Conservation (phyloP, 2,113 vertebrate genomes). For the Pseudopodoces humilis region DNA sequence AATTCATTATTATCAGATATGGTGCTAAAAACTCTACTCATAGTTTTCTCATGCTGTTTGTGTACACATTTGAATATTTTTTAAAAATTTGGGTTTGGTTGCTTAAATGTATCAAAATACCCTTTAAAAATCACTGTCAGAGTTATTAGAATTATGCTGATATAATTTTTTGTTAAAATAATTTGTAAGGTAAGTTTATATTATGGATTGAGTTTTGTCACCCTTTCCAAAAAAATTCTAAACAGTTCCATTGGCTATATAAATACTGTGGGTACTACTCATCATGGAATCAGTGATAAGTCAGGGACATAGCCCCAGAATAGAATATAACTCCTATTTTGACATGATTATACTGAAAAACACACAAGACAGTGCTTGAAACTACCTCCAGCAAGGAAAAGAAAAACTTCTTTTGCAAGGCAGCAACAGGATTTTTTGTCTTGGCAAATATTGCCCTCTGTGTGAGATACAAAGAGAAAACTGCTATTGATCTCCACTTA, state of each 20-base stretch:
- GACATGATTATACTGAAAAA: background rate
- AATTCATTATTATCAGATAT: background rate
- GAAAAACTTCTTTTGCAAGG: background rate
- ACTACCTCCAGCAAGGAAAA: background rate
- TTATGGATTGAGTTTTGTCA: background rate
- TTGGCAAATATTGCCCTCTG: background rate
- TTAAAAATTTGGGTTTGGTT: background rate
- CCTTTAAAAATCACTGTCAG: background rate
- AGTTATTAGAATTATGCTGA: background rate
- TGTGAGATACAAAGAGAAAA: background rate
- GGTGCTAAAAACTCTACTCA: background rate
- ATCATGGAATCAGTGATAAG: background rate
- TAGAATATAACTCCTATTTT: background rate
- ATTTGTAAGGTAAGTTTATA: background rate
- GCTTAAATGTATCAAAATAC: background rate
- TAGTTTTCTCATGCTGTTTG: background rate
- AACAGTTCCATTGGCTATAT: background rate
- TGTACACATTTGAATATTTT: background rate
- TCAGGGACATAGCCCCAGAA: background rate
- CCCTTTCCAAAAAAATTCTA: background rate
- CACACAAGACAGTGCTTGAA: background rate
- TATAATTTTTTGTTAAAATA: background rate
- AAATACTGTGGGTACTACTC: background rate
- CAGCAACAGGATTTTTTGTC: background rate
- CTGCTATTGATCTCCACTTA: background rate